Evolutionary conservation across 2,797 vertebrate species (phyloP).

Genomic region (Propithecus deckenii): DNA sequence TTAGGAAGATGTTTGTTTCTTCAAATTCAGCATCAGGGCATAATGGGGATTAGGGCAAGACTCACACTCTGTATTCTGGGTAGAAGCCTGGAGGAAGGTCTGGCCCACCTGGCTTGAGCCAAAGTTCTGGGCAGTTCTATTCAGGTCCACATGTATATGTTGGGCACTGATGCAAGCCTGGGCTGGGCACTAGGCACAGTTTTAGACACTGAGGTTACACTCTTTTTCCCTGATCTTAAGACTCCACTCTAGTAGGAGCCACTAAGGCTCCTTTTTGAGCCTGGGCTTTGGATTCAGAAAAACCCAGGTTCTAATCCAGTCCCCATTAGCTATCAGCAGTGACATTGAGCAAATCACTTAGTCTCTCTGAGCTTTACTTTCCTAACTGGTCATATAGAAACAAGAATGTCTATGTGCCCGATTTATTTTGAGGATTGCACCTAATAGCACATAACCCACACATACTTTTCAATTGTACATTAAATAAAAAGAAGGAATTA

Average conservation of each 20-base stretch:
- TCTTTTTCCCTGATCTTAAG: neutral
- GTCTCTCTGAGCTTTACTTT: neutral
- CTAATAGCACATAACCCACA: neutral
- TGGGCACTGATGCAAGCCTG: neutral
- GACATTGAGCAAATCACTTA: neutral
- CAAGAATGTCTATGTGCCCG: neutral
- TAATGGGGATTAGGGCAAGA: neutral
- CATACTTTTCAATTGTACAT: neutral
- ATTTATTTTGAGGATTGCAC: neutral
- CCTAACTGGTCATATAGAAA: neutral
- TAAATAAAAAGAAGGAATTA: slow-evolving; percentile 30
- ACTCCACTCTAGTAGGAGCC: neutral
- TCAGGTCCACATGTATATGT: neutral
- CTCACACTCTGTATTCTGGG: neutral
- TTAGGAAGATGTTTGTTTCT: neutral
- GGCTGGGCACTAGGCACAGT: neutral
- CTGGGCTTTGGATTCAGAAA: neutral
- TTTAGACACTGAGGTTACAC: neutral
- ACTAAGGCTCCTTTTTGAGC: neutral
- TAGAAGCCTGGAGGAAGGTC: neutral
- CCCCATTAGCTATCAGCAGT: neutral
- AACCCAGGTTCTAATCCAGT: neutral
- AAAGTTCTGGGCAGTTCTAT: neutral
- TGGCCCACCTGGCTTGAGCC: neutral
- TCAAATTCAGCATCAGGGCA: neutral